These are phyloP conservation scores for Scaptomyza polygonia DNA, from an alignment of 2,888 invertebrate genomes.

Conservation along the genomic window DNA sequence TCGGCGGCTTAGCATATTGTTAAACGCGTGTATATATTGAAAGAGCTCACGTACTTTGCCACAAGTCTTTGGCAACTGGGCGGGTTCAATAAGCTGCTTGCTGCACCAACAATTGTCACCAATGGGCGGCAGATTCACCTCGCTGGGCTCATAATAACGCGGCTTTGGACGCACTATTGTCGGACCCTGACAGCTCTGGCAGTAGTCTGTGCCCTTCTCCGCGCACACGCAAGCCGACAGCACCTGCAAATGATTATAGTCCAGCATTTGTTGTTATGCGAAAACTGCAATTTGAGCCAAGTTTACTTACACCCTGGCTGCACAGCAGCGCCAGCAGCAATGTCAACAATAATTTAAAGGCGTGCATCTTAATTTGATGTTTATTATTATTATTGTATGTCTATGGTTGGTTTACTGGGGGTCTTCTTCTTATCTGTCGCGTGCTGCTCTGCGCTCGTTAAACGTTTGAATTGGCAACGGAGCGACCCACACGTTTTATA, in stretches of 20 bases:
- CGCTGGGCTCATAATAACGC: slow-evolving; percentile 59
- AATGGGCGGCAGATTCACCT: slow-evolving; percentile 74
- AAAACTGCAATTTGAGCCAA: neutral
- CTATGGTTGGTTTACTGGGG: slow-evolving; percentile 5
- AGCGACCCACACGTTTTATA: slow-evolving; percentile 66
- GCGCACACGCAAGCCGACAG: slow-evolving; percentile 80
- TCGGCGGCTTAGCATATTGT: slow-evolving; percentile 75
- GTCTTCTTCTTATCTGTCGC: slow-evolving; percentile 52
- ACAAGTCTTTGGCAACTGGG: slow-evolving; percentile 78
- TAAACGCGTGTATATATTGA: slow-evolving; percentile 74
- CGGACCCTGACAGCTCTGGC: slow-evolving; percentile 66
- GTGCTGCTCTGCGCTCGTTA: slow-evolving; percentile 59
- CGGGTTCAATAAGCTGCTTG: slow-evolving; percentile 83
- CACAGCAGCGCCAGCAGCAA: slow-evolving; percentile 54
- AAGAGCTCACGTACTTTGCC: slow-evolving; percentile 81
- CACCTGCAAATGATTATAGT: slow-evolving; percentile 45
- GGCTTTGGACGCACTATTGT: slow-evolving; percentile 66
- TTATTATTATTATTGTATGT: slow-evolving; percentile 2
- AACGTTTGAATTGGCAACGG: slow-evolving; percentile 67
- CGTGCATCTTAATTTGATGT: slow-evolving; percentile 31
- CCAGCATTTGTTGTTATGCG: neutral
- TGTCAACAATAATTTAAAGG: slow-evolving; percentile 50
- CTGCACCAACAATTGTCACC: slow-evolving; percentile 83
- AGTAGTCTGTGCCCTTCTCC: slow-evolving; percentile 77
- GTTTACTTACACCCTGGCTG: slow-evolving; percentile 50